phyloP scores from a whole-genome alignment of 2,888 invertebrate genomes.

The Acleris emargana region DNA sequence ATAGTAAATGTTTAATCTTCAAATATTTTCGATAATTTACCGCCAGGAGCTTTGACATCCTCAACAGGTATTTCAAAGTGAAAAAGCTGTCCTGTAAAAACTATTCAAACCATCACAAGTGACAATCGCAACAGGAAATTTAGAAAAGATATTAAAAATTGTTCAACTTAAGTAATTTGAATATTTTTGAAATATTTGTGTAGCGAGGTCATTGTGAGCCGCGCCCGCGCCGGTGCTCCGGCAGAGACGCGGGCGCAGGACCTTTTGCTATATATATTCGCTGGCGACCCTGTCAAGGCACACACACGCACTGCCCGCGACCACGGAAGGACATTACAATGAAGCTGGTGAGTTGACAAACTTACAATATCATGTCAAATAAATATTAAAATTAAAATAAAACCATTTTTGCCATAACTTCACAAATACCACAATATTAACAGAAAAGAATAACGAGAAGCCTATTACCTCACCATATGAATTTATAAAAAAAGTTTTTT shows the following conservation, averaged over 20 bases:
- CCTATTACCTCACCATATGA: too few relatives aligned
- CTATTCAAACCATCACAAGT: neutral
- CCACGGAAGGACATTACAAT: conserved; percentile 75
- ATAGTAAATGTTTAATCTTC: too few relatives aligned
- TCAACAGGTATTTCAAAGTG: too few relatives aligned
- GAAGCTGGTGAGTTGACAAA: conserved; percentile 75
- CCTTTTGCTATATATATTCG: conserved; percentile 73
- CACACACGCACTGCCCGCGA: conserved; percentile 69
- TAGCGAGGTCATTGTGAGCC: conserved; percentile 71
- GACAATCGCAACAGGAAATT: neutral
- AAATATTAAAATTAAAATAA: neutral
- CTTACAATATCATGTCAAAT: too few relatives aligned
- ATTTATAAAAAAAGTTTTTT: too few relatives aligned
- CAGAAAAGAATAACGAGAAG: too few relatives aligned
- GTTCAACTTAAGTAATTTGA: conserved; percentile 43
- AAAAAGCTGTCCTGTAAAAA: too few relatives aligned
- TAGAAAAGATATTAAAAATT: conserved; percentile 26
- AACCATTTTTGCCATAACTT: neutral
- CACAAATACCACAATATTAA: too few relatives aligned
- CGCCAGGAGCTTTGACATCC: too few relatives aligned
- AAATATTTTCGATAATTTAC: too few relatives aligned
- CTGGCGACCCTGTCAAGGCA: conserved; percentile 61
- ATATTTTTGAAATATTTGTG: conserved; percentile 46
- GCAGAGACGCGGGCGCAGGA: conserved; percentile 67
- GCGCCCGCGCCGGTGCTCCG: conserved; percentile 58